A percentile compares a stretch with the other conserved stretches of the same genome.
phyloP scores from a whole-genome alignment of 2,113 vertebrate genomes.

The Calyptommatus sinebrachiatus region DNA sequence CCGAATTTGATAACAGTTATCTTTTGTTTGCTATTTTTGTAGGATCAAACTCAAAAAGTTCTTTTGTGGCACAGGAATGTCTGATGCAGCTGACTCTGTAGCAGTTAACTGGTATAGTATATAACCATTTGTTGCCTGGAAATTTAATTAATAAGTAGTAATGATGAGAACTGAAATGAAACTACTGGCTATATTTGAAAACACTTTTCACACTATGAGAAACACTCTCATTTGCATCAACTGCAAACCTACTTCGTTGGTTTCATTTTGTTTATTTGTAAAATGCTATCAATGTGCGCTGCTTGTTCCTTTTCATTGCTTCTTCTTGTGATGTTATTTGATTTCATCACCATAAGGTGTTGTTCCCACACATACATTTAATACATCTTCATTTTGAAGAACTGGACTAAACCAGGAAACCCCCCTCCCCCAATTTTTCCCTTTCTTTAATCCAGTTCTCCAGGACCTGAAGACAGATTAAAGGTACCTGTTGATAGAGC shows the following conservation, averaged over 20 bases:
- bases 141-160: conserved; percentile 24
- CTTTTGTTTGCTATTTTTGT: conserved; percentile 28
- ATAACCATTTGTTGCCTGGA: conserved; percentile 15
- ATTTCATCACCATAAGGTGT: not conserved
- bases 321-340: not conserved
- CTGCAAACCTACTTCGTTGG: not conserved
- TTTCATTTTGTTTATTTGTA: no score
- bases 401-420: no score
- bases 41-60: conserved; percentile 24
- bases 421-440: no score
- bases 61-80: conserved; percentile 15
- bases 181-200: not conserved
- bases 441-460: no score
- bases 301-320: not conserved
- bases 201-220: not conserved
- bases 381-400: no score
- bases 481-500: no score
- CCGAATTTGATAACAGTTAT: conserved; percentile 31
- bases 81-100: not conserved
- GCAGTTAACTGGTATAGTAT: conserved; percentile 11
- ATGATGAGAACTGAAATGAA: not conserved
- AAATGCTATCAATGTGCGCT: no score
- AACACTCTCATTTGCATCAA: not conserved
- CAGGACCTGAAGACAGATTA: no score
- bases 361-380: no score